Evolutionary conservation across 2,113 vertebrate species (phyloP).

Genomic region (Atractosteus spatula): DNA sequence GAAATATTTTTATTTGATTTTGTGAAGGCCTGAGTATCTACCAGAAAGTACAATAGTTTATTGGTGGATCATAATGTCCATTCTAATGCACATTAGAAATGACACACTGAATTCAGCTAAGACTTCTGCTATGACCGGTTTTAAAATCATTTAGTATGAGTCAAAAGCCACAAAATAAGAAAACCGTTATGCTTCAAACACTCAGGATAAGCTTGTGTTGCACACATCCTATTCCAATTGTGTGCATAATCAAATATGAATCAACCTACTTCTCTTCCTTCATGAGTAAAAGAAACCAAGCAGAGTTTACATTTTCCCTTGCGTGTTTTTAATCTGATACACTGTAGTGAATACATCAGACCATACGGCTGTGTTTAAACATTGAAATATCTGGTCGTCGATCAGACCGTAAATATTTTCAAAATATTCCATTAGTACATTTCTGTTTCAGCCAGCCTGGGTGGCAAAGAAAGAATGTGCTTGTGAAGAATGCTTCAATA

Average conservation of each 20-base stretch:
- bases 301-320: not conserved
- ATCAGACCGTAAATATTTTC: constrained; percentile 3
- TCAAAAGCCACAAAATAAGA: not conserved
- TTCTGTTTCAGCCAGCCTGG: not conserved
- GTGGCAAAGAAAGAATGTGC: not conserved
- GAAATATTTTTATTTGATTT: no score
- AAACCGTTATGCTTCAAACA: not conserved
- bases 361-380: constrained; percentile 1
- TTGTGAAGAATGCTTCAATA: not conserved
- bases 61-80: no score
- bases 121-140: not conserved
- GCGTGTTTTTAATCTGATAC: not conserved
- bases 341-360: not conserved
- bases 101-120: no score
- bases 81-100: no score
- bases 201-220: not conserved
- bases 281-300: not conserved
- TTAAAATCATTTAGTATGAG: not conserved
- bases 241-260: not conserved
- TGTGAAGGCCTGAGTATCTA: no score
- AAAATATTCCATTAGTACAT: not conserved
- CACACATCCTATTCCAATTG: not conserved
- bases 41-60: no score
- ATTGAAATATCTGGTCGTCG: not conserved
- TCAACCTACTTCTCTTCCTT: not conserved